A percentile compares a stretch with the other conserved stretches of the same genome.
These are phyloP conservation scores for Solea solea DNA, from an alignment of 2,113 vertebrate genomes.

Conservation along the genomic window DNA sequence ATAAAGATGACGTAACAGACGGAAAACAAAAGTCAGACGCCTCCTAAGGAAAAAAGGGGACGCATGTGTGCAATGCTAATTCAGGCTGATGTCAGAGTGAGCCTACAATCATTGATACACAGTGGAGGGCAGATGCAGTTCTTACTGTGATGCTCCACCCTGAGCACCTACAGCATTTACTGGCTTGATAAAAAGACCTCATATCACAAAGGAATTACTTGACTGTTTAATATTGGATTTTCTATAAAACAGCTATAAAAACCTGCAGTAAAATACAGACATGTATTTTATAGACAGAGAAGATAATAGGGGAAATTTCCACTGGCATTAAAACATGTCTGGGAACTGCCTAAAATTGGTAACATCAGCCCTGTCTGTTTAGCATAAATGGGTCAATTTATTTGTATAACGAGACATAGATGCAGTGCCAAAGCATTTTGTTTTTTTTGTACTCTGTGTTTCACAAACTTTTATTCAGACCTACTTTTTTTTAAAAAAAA, in stretches of 20 bases:
- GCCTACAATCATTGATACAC: no score
- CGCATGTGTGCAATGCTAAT: no score
- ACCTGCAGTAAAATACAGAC: neutral
- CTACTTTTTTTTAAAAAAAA: no score
- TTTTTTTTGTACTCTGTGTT: no score
- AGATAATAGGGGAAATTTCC: neutral
- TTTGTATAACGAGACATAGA: neutral
- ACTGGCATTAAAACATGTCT: slow-evolving; percentile 1
- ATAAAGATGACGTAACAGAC: no score
- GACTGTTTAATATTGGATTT: neutral
- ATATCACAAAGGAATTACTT: neutral
- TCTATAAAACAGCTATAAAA: slow-evolving; percentile 3
- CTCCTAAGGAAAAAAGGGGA: no score
- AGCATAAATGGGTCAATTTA: slow-evolving; percentile 17
- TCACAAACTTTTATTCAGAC: no score
- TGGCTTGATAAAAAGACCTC: neutral
- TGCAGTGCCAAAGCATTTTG: neutral
- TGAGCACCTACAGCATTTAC: neutral
- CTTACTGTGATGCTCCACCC: neutral
- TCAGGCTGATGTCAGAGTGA: no score
- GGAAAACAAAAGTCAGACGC: no score
- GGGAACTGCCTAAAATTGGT: slow-evolving; percentile 34
- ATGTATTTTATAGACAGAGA: neutral
- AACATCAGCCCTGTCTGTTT: neutral
- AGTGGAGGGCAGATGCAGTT: no score